phyloP scores from a whole-genome alignment of 2,113 vertebrate genomes.

The Procavia capensis region DNA sequence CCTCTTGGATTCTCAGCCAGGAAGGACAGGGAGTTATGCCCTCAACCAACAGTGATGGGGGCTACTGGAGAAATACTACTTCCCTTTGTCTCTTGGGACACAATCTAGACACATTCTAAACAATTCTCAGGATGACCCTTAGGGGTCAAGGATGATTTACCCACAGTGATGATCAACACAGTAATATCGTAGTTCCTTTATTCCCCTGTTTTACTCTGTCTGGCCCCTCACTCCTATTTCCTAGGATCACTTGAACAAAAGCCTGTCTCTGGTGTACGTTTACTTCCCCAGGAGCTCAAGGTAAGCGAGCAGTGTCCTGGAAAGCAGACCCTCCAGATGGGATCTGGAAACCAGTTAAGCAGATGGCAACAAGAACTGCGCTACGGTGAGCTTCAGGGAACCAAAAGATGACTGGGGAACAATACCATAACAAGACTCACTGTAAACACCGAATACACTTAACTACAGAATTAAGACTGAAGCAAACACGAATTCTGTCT shows the following conservation, averaged over 20 bases:
- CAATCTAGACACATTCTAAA: not conserved
- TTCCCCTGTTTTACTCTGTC: not conserved
- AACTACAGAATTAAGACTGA: slow-evolving; percentile 21
- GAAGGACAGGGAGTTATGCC: not conserved
- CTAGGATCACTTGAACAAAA: not conserved
- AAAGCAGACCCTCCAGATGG: not conserved
- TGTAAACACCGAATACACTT: not conserved
- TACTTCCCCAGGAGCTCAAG: not conserved
- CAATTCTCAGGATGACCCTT: not conserved
- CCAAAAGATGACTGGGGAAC: not conserved
- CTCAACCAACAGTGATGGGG: not conserved
- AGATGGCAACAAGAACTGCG: not conserved
- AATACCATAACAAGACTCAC: not conserved
- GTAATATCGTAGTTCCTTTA: not conserved
- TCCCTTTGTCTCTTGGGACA: not conserved
- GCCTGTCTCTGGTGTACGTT: not conserved
- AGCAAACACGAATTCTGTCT: not conserved
- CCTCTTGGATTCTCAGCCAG: not conserved
- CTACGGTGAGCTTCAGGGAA: not conserved
- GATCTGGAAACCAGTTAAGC: not conserved
- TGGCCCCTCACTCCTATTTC: not conserved
- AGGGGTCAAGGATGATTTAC: not conserved
- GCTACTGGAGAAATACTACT: not conserved
- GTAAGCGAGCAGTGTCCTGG: not conserved
- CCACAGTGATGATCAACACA: not conserved